A percentile compares a stretch with the other conserved stretches of the same genome.
phyloP scores from a whole-genome alignment of 2,888 invertebrate genomes.

The Syrista parreyssii region DNA sequence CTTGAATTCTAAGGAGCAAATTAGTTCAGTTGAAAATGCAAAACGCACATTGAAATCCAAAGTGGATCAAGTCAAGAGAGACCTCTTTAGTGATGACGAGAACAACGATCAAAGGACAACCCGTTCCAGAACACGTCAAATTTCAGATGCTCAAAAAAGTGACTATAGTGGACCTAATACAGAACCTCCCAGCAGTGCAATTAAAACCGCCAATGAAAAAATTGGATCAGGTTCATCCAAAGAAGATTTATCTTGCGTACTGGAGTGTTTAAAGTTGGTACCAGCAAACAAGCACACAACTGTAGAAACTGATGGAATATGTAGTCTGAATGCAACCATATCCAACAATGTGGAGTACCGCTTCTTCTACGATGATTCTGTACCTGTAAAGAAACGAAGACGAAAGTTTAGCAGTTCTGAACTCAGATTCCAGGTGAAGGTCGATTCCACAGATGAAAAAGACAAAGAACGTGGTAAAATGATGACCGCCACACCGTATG shows the following conservation, averaged over 20 bases:
- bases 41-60: constrained; percentile 41
- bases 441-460: constrained; percentile 38
- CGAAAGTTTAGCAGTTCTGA: constrained; percentile 47
- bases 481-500: constrained; percentile 45
- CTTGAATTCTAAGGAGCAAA: background rate
- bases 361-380: constrained; percentile 44
- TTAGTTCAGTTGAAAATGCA: constrained; percentile 12
- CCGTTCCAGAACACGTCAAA: constrained; percentile 43
- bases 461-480: constrained; percentile 29
- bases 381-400: constrained; percentile 44
- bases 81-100: constrained; percentile 59
- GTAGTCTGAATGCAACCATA: constrained; percentile 10
- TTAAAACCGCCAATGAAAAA: background rate
- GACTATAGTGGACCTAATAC: constrained; percentile 13
- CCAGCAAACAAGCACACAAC: constrained; percentile 47
- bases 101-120: constrained; percentile 48
- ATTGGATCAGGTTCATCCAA: constrained; percentile 10
- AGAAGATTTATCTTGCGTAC: constrained; percentile 46
- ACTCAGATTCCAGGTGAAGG: constrained; percentile 40
- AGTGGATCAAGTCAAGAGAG: constrained; percentile 57
- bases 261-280: constrained; percentile 55
- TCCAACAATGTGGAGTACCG: constrained; percentile 37
- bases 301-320: background rate
- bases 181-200: background rate
- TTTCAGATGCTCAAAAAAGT: constrained; percentile 27